A percentile compares a stretch with the other conserved stretches of the same genome.
Conservation (phyloP, 2,113 vertebrate genomes). For the Poeciliopsis turrubarensis region DNA sequence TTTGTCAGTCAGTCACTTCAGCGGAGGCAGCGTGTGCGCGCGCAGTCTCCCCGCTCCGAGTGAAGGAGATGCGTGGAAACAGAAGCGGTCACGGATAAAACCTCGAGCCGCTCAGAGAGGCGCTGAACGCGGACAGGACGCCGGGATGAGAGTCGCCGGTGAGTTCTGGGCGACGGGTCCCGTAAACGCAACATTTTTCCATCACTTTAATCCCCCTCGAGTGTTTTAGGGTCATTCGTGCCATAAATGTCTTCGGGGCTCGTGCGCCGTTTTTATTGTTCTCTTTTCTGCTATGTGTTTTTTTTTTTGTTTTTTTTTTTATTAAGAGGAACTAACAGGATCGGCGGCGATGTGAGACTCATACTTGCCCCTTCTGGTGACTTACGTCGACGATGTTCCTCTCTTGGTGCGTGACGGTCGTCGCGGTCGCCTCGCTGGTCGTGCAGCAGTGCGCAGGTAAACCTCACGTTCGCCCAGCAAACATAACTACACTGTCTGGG, state of each 20-base stretch:
- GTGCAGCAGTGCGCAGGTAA: slow-evolving; percentile 58
- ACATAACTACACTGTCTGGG: no score
- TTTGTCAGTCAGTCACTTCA: neutral
- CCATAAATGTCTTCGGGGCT: neutral
- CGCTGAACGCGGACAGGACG: neutral
- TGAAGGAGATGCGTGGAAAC: slow-evolving; percentile 2
- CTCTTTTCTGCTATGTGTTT: neutral
- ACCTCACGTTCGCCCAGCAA: neutral
- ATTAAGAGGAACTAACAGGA: neutral
- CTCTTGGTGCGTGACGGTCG: slow-evolving; percentile 31
- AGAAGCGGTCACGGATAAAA: neutral
- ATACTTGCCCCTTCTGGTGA: slow-evolving; percentile 19
- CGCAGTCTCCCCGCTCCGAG: neutral
- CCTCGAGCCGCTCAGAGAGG: neutral
- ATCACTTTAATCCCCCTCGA: no score
- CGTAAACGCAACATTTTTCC: no score
- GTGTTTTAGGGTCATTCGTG: neutral
- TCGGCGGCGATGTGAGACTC: slow-evolving; percentile 11
- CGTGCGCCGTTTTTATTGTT: neutral
- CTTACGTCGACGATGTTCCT: slow-evolving; percentile 42
- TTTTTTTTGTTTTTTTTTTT: neutral
- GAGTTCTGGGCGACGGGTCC: neutral
- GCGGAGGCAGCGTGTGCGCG: slow-evolving; percentile 8
- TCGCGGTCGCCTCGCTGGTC: slow-evolving; percentile 23
- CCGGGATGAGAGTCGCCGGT: slow-evolving; percentile 14